phyloP scores from a whole-genome alignment of 2,113 vertebrate genomes.

The Glaucidium brasilianum region DNA sequence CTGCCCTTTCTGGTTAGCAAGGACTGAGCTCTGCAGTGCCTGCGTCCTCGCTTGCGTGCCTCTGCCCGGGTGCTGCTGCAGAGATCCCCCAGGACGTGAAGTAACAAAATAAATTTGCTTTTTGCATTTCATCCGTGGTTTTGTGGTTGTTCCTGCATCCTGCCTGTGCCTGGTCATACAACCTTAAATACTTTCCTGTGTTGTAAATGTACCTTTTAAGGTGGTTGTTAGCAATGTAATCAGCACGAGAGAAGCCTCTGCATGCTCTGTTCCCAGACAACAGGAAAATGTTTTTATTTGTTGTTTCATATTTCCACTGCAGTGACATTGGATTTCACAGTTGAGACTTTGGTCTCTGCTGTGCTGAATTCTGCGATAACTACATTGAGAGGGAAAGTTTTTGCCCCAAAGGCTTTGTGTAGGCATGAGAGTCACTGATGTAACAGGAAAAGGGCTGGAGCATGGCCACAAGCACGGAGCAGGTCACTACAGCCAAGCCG shows the following conservation, averaged over 20 bases:
- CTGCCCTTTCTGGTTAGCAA: too few species aligned
- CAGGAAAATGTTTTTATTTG: background rate
- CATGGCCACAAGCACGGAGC: accelerated
- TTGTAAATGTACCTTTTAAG: background rate
- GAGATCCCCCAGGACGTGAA: too few species aligned
- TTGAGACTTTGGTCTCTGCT: background rate
- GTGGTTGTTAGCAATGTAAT: accelerated
- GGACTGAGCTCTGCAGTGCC: too few species aligned
- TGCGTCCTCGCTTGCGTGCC: too few species aligned
- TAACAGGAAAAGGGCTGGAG: background rate
- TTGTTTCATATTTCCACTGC: background rate
- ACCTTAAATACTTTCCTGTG: accelerated
- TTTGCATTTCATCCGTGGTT: too few species aligned
- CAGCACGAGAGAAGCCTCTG: background rate
- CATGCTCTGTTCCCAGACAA: background rate
- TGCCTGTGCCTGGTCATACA: too few species aligned
- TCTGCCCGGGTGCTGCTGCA: too few species aligned
- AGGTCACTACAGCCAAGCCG: background rate
- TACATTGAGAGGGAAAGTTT: background rate
- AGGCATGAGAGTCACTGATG: background rate
- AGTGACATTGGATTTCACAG: background rate
- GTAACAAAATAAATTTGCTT: too few species aligned
- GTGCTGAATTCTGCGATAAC: background rate
- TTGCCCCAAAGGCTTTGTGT: background rate
- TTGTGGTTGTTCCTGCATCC: too few species aligned